phyloP scores from a whole-genome alignment of 2,113 vertebrate genomes.

The Ammodramus savannarum region DNA sequence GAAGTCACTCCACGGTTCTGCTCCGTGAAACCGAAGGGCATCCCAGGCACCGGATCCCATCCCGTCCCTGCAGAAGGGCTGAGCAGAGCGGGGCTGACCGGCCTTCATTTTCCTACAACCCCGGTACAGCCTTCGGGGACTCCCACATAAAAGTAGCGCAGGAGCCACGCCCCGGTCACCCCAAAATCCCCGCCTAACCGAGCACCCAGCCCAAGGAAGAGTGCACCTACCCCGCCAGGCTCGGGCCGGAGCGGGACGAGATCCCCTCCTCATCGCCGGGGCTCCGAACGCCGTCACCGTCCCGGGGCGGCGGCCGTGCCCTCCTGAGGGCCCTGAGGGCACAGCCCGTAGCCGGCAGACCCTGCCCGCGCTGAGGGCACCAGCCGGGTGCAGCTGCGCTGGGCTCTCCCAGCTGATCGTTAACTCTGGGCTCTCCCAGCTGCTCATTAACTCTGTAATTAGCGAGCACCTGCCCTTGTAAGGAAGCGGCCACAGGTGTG shows the following conservation, averaged over 20 bases:
- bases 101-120: accelerated
- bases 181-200: accelerated
- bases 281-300: accelerated
- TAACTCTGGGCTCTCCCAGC: neutral
- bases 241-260: neutral
- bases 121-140: accelerated
- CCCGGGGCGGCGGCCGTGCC: accelerated
- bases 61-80: neutral
- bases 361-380: neutral
- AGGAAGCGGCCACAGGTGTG: accelerated
- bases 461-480: neutral
- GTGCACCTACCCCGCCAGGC: accelerated
- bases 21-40: neutral
- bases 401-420: too few species aligned
- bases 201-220: accelerated
- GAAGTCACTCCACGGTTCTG: neutral
- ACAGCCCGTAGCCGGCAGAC: neutral
- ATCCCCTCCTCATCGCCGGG: accelerated
- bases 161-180: accelerated
- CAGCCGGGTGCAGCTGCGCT: accelerated
- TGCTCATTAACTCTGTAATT: accelerated
- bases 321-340: neutral
- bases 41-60: neutral
- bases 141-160: accelerated
- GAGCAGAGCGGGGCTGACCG: neutral